A percentile compares a stretch with the other conserved stretches of the same genome.
These are phyloP conservation scores for Neopipo cinnamomea DNA, from an alignment of 2,113 vertebrate genomes.

Conservation along the genomic window DNA sequence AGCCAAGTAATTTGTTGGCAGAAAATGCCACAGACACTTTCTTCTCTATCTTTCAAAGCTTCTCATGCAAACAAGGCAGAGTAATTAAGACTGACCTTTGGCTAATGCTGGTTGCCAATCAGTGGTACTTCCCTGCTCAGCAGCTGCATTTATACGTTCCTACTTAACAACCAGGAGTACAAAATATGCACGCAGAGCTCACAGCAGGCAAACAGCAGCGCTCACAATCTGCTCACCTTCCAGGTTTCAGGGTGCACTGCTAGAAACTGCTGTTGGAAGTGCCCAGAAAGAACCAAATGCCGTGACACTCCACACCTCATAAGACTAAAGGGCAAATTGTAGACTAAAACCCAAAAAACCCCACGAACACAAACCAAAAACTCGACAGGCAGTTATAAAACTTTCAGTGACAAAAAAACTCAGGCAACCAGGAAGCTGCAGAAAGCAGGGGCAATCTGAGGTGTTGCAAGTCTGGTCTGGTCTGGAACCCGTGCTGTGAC, in stretches of 20 bases:
- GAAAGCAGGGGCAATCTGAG: rapidly evolving
- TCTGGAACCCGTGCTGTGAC: neutral
- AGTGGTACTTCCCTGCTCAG: neutral
- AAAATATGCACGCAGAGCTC: rapidly evolving
- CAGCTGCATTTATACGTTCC: neutral
- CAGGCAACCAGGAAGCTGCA: rapidly evolving
- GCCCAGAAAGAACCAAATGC: neutral
- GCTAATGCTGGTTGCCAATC: slow-evolving; percentile 46
- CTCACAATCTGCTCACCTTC: neutral
- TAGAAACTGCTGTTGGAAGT: neutral
- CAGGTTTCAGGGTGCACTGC: no score
- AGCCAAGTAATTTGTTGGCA: slow-evolving; percentile 62
- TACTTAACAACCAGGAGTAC: neutral
- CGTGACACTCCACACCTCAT: rapidly evolving
- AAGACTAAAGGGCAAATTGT: neutral
- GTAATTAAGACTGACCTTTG: slow-evolving; percentile 71
- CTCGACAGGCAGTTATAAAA: rapidly evolving
- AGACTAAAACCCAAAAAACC: no score
- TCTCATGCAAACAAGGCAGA: slow-evolving; percentile 57
- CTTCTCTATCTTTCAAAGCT: slow-evolving; percentile 59
- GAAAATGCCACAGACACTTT: slow-evolving; percentile 65
- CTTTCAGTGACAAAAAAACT: neutral
- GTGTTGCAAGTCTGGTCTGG: neutral
- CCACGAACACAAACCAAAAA: neutral
- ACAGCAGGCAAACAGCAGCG: rapidly evolving